Evolutionary conservation across 2,888 invertebrate species (phyloP), one percentile per base, ranked within the genome.

Genomic region (Alentia gelatinosa): DNA sequence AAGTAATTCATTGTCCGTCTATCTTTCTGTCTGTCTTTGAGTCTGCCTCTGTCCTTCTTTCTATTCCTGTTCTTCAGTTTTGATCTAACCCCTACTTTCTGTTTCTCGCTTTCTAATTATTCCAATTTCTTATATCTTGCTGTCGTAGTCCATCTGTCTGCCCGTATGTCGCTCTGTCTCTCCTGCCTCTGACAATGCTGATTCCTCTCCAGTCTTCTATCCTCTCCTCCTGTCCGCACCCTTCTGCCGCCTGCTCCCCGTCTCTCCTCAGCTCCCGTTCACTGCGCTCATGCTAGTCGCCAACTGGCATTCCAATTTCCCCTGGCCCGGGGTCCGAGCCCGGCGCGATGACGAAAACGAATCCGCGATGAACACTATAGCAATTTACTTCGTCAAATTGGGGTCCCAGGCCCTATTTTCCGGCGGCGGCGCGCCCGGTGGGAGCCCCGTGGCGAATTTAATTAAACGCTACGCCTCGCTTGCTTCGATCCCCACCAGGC

Each of bases 331-430:
- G 37, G 83, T 40, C 83, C 39, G 37, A 23, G 37, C 83, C 83
- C 35, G 23, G 83, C 3, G 83, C 15, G 83, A 79, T 79, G 79
- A 83, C 83, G 83, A 83, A 83, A 83, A 39, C 83, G 83, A 83
- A 83, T 83, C 83, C 83, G 83, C 83, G 83, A 83, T 83, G 83
- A 83, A 83, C 83, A 83, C 26, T 83, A 83, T 83, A 83, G 83
- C 83, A 83, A 83, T 83, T 83, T 83, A 83, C 83, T 83, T 39
- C n/a, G 39, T 83, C 83, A 83, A 83, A 83, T 83, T 83, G 83
- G 83, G 83, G 83, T 83, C 83, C 26, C 83, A 35, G 39, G 35
- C 83, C 83, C 19, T 83, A 83, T 83, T 83, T 83, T 83, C 83
- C 26, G 40, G 37, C 83, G 15, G 40, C 83, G 23, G 35, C 68